These are phyloP conservation scores for Peromyscus nudipes DNA, from an alignment of 2,797 vertebrate genomes.

Conservation along the genomic window DNA sequence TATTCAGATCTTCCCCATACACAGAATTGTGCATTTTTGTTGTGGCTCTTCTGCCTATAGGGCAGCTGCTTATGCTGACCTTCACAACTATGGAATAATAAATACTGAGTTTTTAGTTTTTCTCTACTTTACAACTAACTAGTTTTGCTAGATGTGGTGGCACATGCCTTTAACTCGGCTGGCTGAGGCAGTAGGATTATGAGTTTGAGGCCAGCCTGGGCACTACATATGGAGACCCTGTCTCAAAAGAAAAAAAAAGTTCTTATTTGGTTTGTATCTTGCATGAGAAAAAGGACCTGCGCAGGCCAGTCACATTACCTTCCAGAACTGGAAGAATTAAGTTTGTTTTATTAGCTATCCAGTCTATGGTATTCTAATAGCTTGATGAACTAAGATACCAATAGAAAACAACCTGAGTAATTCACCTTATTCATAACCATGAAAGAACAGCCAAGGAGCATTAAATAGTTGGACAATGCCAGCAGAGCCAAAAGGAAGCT, in stretches of 20 bases:
- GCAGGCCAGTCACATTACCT: neutral
- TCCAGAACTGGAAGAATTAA: neutral
- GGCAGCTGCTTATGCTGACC: neutral
- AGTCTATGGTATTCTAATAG: neutral
- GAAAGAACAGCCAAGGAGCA: conserved; percentile 5
- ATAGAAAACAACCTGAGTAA: conserved; percentile 14
- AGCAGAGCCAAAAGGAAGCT: neutral
- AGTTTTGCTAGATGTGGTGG: neutral
- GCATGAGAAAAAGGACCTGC: neutral
- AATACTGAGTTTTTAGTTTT: neutral
- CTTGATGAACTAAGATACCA: neutral
- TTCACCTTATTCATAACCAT: conserved; percentile 21
- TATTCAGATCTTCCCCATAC: neutral
- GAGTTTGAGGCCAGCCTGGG: neutral
- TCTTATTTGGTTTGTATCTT: neutral
- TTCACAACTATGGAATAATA: neutral
- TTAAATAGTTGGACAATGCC: conserved; percentile 19
- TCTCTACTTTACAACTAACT: neutral
- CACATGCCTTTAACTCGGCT: neutral
- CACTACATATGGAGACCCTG: neutral
- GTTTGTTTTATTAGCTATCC: neutral
- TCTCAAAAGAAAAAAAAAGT: neutral
- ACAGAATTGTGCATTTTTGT: neutral
- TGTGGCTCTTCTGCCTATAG: neutral
- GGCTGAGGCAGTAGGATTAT: neutral